phyloP scores from a whole-genome alignment of 1,140 invertebrate genomes.

The Belonocnema kinseyi region DNA sequence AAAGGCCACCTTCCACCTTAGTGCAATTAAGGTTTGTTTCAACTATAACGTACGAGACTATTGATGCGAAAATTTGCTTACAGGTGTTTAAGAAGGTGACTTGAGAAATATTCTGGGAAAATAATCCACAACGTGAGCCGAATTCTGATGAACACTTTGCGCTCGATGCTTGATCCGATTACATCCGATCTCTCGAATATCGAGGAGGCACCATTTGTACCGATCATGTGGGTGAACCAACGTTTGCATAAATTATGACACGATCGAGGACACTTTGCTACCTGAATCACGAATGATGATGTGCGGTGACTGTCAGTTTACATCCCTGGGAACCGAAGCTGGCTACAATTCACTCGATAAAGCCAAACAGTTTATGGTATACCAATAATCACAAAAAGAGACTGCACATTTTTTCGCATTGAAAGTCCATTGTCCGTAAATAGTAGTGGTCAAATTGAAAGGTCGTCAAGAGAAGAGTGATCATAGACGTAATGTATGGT shows the following conservation, averaged over 20 bases:
- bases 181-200: conserved; percentile 25
- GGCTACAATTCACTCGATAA: conserved; percentile 22
- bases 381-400: no score
- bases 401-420: no score
- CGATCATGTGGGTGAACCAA: conserved; percentile 13
- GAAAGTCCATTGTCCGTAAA: no score
- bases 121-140: conserved; percentile 3
- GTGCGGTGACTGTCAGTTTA: conserved; percentile 25
- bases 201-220: conserved; percentile 18
- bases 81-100: conserved; percentile 56
- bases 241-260: conserved; percentile 20
- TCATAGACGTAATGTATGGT: no score
- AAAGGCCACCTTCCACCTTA: no score
- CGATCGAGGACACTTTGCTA: conserved; percentile 24
- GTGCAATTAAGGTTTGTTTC: no score
- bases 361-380: not conserved
- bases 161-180: conserved; percentile 5
- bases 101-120: conserved; percentile 37
- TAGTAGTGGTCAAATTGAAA: no score
- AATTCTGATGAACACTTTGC: not conserved
- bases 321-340: conserved; percentile 14
- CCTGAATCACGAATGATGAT: conserved; percentile 30
- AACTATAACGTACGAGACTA: conserved; percentile 39
- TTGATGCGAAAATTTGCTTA: conserved; percentile 62
- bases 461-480: no score